Evolutionary conservation across 2,888 invertebrate species (phyloP).

Genomic region (Drosophila paramelanica): DNA sequence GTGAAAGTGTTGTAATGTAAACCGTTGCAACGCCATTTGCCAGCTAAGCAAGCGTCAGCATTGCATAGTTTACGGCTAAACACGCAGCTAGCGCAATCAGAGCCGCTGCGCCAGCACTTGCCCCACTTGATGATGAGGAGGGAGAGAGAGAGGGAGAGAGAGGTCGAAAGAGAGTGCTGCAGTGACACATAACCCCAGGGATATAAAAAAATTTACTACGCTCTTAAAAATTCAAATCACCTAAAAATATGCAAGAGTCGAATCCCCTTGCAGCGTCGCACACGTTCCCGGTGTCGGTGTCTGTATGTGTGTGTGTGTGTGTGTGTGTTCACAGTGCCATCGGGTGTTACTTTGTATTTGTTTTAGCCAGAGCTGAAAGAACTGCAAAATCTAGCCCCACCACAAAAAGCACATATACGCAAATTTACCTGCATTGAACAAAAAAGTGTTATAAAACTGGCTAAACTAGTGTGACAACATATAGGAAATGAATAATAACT

Average conservation of each 20-base stretch:
- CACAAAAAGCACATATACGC: slow-evolving; percentile 15
- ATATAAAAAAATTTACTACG: slow-evolving; percentile 67
- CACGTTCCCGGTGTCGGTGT: neutral
- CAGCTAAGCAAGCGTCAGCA: slow-evolving; percentile 48
- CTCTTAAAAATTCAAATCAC: slow-evolving; percentile 75
- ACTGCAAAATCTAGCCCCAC: slow-evolving; percentile 33
- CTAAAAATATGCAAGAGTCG: slow-evolving; percentile 72
- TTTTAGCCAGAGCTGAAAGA: slow-evolving; percentile 32
- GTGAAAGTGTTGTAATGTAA: slow-evolving; percentile 49
- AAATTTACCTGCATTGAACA: slow-evolving; percentile 6
- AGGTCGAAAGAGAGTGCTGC: slow-evolving; percentile 5
- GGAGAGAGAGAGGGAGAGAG: neutral
- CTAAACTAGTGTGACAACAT: no score
- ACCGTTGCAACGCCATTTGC: slow-evolving; percentile 50
- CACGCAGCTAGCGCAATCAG: slow-evolving; percentile 34
- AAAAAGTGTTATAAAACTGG: neutral
- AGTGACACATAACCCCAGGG: slow-evolving; percentile 72
- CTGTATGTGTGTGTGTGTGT: neutral
- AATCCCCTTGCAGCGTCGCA: slow-evolving; percentile 17
- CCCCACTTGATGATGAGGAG: slow-evolving; percentile 5
- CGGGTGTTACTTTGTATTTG: slow-evolving; percentile 48
- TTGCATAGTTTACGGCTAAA: slow-evolving; percentile 44
- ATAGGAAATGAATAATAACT: no score
- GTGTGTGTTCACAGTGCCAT: slow-evolving; percentile 6
- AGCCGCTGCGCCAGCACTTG: slow-evolving; percentile 4